Evolutionary conservation across 2,888 invertebrate species (phyloP).

Genomic region (Cheilosia scutellata): DNA sequence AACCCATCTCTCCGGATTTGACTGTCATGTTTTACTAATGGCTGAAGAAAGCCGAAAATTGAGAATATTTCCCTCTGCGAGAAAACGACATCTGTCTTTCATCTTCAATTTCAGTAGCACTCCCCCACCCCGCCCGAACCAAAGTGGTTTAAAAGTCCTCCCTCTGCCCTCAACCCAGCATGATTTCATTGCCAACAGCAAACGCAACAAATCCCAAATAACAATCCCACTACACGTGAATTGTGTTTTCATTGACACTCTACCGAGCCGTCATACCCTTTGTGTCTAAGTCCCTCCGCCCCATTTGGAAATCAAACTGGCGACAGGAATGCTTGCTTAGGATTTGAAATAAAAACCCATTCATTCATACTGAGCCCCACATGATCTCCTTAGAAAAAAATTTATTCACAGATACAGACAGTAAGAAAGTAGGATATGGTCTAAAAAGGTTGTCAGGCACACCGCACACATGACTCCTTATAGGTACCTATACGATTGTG

Average conservation of each 20-base stretch:
- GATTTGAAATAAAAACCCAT: slow-evolving; percentile 54
- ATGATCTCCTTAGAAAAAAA: slow-evolving; percentile 17
- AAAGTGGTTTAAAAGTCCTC: too few species aligned
- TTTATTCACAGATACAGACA: neutral
- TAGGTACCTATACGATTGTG: neutral
- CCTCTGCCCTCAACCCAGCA: too few species aligned
- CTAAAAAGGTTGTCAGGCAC: neutral
- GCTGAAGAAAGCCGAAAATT: slow-evolving; percentile 29
- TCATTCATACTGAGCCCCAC: slow-evolving; percentile 8
- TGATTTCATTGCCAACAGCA: neutral
- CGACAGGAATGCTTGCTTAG: slow-evolving; percentile 59
- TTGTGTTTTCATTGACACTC: slow-evolving; percentile 54
- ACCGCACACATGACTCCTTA: slow-evolving; percentile 6
- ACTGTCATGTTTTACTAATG: slow-evolving; percentile 28
- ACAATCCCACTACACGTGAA: slow-evolving; percentile 48
- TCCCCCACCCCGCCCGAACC: neutral
- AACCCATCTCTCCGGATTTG: slow-evolving; percentile 6
- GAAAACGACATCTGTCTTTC: slow-evolving; percentile 52
- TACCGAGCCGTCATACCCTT: neutral
- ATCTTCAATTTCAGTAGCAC: slow-evolving; percentile 37
- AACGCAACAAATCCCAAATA: slow-evolving; percentile 38
- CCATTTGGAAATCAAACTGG: slow-evolving; percentile 53
- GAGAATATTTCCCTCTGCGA: slow-evolving; percentile 18
- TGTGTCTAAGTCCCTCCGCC: neutral
- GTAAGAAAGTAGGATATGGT: neutral